Evolutionary conservation across 2,113 vertebrate genomes (phyloP), one percentile per base, ranked within the genome.

Genomic region (Arvicanthis niloticus): DNA sequence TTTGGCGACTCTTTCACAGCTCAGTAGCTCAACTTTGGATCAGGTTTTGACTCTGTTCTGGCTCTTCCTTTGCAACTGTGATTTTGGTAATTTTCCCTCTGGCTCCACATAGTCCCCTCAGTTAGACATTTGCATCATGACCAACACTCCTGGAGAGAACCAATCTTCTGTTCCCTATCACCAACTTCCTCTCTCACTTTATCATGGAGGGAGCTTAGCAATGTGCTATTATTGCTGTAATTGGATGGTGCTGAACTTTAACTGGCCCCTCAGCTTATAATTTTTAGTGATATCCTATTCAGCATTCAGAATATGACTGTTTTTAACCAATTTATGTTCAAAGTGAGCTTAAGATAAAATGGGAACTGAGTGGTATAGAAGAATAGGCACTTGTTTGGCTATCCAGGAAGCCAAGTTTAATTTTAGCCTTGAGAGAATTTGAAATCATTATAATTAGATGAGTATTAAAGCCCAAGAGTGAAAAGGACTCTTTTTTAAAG

Each of bases 371-470:
- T 93, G n/a, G 56, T 77, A 3, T 34, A 77, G 96, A 93, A 94
- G 67, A 87, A 97, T 82, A 98, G 94, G 94, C 70, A 62, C 17
- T 86, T 96, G 96, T 96, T 98, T 98, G 95, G 82, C 95, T 97
- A 89, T 96, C 85, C 94, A 97, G 80, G 92, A 97, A 97, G 93
- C 80, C 97, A 98, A 98, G 97, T 89, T 97, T 97, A 93, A 97
- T 96, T 96, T 98, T 97, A 91, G 96, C 97, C 90, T 68, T 62
- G 88, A 91, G 96, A 95, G 97, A 98, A 97, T 97, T 97, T 95
- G 91, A 97, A 97, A 97, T 98, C 96, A 97, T 97, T 97, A 97
- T 98, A 98, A 98, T 98, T 97, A 97, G 88, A 97, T 97, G 96
- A 87, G 73, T 94, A 97, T 97, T 97, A 97, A 95, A 96, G 89